These are phyloP conservation scores for Acanthurus lineatus DNA, from an alignment of 2,797 vertebrate species.

Conservation along the genomic window DNA sequence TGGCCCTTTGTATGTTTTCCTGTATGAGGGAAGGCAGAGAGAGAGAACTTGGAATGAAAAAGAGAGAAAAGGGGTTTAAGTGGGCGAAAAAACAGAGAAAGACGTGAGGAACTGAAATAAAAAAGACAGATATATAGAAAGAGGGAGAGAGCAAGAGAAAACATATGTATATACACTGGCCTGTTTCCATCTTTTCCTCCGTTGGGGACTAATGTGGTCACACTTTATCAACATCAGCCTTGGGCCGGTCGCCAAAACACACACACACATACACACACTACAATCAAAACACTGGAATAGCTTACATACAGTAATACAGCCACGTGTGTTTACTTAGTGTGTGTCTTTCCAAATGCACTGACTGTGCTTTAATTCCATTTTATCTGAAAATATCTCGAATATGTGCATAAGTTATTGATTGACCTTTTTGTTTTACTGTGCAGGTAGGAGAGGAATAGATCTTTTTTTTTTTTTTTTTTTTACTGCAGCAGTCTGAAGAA, in stretches of 20 bases:
- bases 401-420: conserved; percentile 12
- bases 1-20: conserved; percentile 33
- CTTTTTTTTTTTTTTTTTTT: conserved; percentile 6
- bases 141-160: conserved; percentile 25
- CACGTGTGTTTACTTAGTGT: conserved; percentile 70
- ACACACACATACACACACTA: conserved; percentile 29
- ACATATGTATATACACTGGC: conserved; percentile 56
- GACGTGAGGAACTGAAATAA: conserved; percentile 2
- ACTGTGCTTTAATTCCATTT: conserved; percentile 38
- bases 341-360: conserved; percentile 49
- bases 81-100: not conserved
- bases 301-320: conserved; percentile 42
- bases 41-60: not conserved
- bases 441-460: not conserved
- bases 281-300: conserved; percentile 66
- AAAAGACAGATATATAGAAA: conserved; percentile 32
- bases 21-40: conserved; percentile 1
- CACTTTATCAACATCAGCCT: conserved; percentile 79
- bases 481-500: conserved; percentile 8
- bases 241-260: conserved; percentile 67
- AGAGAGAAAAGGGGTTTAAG: not conserved
- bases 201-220: conserved; percentile 63
- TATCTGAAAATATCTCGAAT: conserved; percentile 40
- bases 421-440: conserved; percentile 14
- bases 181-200: conserved; percentile 49